A percentile compares a stretch with the other conserved stretches of the same genome.
phyloP scores from a whole-genome alignment of 2,113 vertebrate genomes.

The Triplophysa tibetana region DNA sequence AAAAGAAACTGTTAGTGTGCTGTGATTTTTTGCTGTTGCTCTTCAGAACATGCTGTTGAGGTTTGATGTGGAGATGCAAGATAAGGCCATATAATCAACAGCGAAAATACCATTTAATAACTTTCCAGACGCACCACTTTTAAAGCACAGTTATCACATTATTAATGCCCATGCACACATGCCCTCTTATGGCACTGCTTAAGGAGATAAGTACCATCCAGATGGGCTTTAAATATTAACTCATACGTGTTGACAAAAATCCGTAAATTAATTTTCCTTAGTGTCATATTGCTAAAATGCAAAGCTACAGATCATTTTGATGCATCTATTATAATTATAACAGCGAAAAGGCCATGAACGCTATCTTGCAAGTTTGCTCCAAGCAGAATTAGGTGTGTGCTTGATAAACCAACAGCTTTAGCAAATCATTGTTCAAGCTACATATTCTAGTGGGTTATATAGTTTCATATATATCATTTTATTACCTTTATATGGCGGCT shows the following conservation, averaged over 20 bases:
- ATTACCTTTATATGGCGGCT: neutral
- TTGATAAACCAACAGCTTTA: too few relatives aligned
- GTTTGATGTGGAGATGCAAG: conserved; percentile 69
- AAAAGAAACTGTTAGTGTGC: neutral
- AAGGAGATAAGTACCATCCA: conserved; percentile 46
- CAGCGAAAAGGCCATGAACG: too few relatives aligned
- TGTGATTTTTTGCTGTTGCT: conserved; percentile 3
- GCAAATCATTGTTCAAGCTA: neutral
- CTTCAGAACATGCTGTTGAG: conserved; percentile 1
- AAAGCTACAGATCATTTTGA: neutral
- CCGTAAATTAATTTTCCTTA: conserved; percentile 46
- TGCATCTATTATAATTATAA: neutral
- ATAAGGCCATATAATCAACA: conserved; percentile 75
- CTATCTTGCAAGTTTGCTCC: too few relatives aligned
- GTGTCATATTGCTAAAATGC: neutral
- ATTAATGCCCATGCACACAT: conserved; percentile 38
- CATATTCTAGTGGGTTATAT: neutral
- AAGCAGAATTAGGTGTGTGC: too few relatives aligned
- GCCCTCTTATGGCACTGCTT: neutral
- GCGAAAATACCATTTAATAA: conserved; percentile 71
- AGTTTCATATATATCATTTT: neutral
- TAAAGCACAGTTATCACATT: conserved; percentile 42
- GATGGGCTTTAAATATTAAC: conserved; percentile 46
- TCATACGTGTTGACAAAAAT: conserved; percentile 23
- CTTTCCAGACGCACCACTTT: conserved; percentile 53